A percentile compares a stretch with the other conserved stretches of the same genome.
Evolutionary conservation across 2,113 vertebrate species (phyloP).

Genomic region (Apus apus): DNA sequence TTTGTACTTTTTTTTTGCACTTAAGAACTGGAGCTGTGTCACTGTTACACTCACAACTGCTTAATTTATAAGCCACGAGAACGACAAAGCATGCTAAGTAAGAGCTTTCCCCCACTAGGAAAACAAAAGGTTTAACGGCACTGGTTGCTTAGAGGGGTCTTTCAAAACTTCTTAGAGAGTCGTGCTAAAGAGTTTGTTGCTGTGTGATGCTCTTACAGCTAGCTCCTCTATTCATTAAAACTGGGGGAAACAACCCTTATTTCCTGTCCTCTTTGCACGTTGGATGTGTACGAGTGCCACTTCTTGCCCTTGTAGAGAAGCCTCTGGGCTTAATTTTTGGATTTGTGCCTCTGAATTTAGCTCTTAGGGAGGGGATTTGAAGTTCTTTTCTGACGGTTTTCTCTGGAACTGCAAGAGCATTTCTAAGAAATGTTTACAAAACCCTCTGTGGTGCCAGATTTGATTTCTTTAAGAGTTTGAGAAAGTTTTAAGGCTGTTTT

Average conservation of each 20-base stretch:
- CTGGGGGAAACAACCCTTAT: fast-evolving
- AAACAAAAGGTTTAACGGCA: neutral
- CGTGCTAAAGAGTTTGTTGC: neutral
- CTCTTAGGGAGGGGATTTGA: neutral
- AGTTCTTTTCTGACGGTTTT: neutral
- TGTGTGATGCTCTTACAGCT: neutral
- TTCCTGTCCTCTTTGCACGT: fast-evolving
- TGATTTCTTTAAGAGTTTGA: neutral
- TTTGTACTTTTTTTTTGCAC: neutral
- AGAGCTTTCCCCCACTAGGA: fast-evolving
- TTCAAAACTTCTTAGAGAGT: neutral
- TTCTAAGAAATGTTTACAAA: neutral
- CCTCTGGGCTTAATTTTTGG: neutral
- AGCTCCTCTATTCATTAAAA: neutral
- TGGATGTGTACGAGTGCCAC: neutral
- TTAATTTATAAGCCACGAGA: neutral
- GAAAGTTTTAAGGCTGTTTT: neutral
- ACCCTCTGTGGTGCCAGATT: neutral
- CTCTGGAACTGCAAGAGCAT: neutral
- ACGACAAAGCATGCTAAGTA: neutral
- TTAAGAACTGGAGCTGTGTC: neutral
- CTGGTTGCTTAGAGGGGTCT: neutral
- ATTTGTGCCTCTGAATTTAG: neutral
- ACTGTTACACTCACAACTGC: fast-evolving
- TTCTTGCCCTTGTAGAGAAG: neutral